Base-by-base conservation (phyloP, 2,888 invertebrate species). In the Sphaerophoria rueppellii region DNA sequence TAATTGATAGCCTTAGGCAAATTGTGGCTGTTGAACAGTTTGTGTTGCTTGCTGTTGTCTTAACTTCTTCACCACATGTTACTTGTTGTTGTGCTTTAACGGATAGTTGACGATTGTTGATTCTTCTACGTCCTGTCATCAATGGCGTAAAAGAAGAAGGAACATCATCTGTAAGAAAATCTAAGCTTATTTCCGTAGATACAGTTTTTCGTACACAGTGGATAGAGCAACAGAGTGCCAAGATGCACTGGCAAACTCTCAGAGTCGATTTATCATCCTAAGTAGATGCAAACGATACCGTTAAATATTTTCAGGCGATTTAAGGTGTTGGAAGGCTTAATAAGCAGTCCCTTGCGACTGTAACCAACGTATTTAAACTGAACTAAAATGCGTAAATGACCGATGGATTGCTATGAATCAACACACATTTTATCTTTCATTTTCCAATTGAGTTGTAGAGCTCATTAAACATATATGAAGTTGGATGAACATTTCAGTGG, bases 271-370 rank as follows among this genome's bases (percentile, higher is more conserved):
- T 58, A 85, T 85, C 85, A 73, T 85, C 63, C 58, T 81, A 85
- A 81, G 81, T 85, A 85, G 85, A 85, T 85, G 85, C 81, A 85
- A 85, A 85, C 81, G 85, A 85, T 85, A 85, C 81, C 73, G 81
- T 85, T 85, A 85, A 85, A 85, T 85, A 85, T 76, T 81, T 85
- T 63, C 60, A 70, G 76, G 85, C 85, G 55, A 76, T 81, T 24
- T 61, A 69, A 85, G 76, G 80, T 85, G 85, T 81, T 81, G 72
- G 67, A 72, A 75, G 76, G 72, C 55, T 57, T 12, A 58, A 67
- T 24, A 24, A 24, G 24, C 24, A 24, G 24, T 24, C 24, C 24
- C 11, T 24, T 24, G 24, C 24, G 24, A 24, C 24, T 24, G 24
- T 24, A 2, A 16, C 12, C 6, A 6, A 35, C 12, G 12, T 34